A percentile compares a stretch with the other conserved stretches of the same genome.
Evolutionary conservation across 64 coral and sea anemone genomes (phyloP).

Genomic region (Exaiptasia diaphana): DNA sequence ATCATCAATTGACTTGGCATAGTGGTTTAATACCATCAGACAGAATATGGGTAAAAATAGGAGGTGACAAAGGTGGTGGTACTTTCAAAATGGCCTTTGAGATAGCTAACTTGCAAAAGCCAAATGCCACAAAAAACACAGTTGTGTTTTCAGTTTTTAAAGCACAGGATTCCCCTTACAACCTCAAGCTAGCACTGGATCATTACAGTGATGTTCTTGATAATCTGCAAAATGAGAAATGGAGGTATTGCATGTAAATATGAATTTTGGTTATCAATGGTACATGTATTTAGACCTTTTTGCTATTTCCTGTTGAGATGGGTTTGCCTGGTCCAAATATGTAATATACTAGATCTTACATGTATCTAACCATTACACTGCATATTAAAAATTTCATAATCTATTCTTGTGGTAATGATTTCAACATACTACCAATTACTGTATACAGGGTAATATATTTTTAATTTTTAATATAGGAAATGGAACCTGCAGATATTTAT

Average conservation of each 20-base stretch:
- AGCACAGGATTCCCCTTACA: neutral
- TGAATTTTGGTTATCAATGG: no score
- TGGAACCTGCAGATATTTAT: neutral
- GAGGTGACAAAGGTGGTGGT: constrained; percentile 24
- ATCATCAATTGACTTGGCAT: constrained; percentile 8
- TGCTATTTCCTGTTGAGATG: no score
- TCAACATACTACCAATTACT: no score
- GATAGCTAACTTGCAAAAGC: constrained; percentile 3
- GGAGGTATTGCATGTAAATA: constrained; percentile 1
- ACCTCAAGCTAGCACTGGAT: neutral
- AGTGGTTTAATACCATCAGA: constrained; percentile 24
- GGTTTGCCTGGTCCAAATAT: no score
- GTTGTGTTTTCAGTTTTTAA: constrained; percentile 23
- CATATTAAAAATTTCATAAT: no score
- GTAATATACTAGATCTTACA: no score
- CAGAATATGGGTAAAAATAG: neutral
- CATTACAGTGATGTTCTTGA: neutral
- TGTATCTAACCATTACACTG: no score
- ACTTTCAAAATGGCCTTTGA: constrained; percentile 13
- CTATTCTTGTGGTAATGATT: no score
- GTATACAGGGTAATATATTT: no score
- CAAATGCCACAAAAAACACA: constrained; percentile 36
- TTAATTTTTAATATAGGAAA: neutral
- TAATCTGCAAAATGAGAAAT: neutral
- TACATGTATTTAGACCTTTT: no score